These are phyloP conservation scores for Galerucella pusilla DNA, from an alignment of 2,888 invertebrate genomes.

Conservation along the genomic window DNA sequence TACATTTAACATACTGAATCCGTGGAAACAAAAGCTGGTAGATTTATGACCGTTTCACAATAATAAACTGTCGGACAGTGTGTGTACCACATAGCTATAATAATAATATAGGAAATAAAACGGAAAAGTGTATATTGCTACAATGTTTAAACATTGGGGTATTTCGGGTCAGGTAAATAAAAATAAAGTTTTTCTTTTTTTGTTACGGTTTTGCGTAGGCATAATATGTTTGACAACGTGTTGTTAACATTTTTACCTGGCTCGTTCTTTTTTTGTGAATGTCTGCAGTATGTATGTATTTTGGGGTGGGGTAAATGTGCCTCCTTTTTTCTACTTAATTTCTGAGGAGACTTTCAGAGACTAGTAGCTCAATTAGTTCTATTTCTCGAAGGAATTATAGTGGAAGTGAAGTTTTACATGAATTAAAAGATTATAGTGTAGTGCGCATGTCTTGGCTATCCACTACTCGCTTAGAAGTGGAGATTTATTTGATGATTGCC, in stretches of 20 bases:
- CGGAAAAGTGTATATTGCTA: constrained; percentile 11
- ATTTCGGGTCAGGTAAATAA: constrained; percentile 3
- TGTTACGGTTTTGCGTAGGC: neutral
- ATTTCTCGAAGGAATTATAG: too few species aligned
- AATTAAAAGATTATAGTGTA: too few species aligned
- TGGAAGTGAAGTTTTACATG: too few species aligned
- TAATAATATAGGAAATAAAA: constrained; percentile 6
- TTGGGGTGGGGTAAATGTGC: too few species aligned
- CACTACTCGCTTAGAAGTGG: too few species aligned
- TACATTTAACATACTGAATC: constrained; percentile 41
- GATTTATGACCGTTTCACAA: constrained; percentile 13
- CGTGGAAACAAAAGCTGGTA: constrained; percentile 31
- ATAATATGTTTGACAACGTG: neutral
- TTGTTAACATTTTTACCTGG: neutral
- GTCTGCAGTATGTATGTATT: neutral
- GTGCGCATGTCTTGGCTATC: too few species aligned
- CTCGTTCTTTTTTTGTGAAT: neutral
- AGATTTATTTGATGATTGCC: too few species aligned
- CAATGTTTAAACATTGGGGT: constrained; percentile 14
- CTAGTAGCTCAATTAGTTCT: too few species aligned
- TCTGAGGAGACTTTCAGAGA: too few species aligned
- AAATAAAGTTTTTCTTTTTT: neutral
- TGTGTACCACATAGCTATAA: constrained; percentile 5
- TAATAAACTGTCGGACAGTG: constrained; percentile 8
- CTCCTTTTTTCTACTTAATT: too few species aligned